Evolutionary conservation across 2,113 vertebrate genomes (phyloP).

Genomic region (Coturnix japonica): DNA sequence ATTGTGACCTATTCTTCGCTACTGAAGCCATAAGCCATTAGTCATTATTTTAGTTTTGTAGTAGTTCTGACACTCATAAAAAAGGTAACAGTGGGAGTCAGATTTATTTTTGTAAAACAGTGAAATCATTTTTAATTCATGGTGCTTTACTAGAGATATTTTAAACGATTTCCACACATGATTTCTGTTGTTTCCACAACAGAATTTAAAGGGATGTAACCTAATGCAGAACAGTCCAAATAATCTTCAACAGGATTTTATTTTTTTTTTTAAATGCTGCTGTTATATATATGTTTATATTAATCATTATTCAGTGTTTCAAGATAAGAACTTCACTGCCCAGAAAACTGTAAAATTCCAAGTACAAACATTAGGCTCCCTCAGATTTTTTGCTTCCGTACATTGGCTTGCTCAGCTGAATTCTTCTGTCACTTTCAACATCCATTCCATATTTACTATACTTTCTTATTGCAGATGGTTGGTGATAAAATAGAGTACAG

Average conservation of each 20-base stretch:
- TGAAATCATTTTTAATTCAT: slow-evolving; percentile 33
- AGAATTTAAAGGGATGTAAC: background rate
- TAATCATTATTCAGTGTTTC: slow-evolving; percentile 26
- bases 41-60: slow-evolving; percentile 57
- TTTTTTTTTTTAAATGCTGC: background rate
- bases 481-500: slow-evolving; percentile 36
- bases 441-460: slow-evolving; percentile 50
- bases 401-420: slow-evolving; percentile 1
- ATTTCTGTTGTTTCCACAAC: background rate
- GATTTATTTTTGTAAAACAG: slow-evolving; percentile 47
- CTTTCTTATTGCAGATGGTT: slow-evolving; percentile 20
- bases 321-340: slow-evolving; percentile 37
- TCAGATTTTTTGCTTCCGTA: slow-evolving; percentile 25
- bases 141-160: background rate
- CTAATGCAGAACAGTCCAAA: background rate
- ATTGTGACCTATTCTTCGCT: slow-evolving; percentile 20
- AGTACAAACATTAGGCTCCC: slow-evolving; percentile 46
- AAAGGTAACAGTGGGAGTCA: slow-evolving; percentile 26
- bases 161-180: too few species aligned
- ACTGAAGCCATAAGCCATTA: slow-evolving; percentile 49
- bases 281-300: background rate
- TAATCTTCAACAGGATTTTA: background rate
- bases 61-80: slow-evolving; percentile 41
- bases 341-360: slow-evolving; percentile 2
- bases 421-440: slow-evolving; percentile 37